Evolutionary conservation across 2,113 vertebrate species (phyloP), one percentile per base, ranked within the genome.

Genomic region (Mesitornis unicolor): DNA sequence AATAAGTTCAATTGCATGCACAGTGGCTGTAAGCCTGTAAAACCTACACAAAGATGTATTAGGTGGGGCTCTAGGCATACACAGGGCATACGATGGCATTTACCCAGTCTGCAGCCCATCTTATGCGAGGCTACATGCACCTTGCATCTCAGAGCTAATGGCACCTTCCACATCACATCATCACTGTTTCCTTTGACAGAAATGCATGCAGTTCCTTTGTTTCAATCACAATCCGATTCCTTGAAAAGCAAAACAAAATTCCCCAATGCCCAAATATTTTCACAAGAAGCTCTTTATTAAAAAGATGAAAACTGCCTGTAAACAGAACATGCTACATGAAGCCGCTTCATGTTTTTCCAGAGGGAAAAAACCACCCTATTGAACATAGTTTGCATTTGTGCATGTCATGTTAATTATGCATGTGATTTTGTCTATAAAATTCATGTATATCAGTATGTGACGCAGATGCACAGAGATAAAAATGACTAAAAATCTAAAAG

Each of bases 61-160:
- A 19, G 2, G 1, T 5, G 5, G 10, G 7, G 8, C 9, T 79
- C 12, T 10, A 53, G 11, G 22, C 21, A 10, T 6, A 7, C 1
- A 2, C 45, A 33, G 29, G 20, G 38, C 10, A 6, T 7, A 42
- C 0, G 3, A 10, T 51, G 50, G 22, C 24, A 31, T 25, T 24
- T 28, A 60, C 14, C 10, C 31, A 24, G 6, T 5, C 18, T 40
- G 19, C 65, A 33, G 24, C 19, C 9, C 53, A n/a, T n/a, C n/a
- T n/a, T n/a, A n/a, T n/a, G n/a, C n/a, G 18, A 50, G 33, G 19
- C 16, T 6, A 25, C 54, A 4, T 11, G 17, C 12, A 47, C 35
- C 38, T 65, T 13, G 6, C 14, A 19, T 29, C 64, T 51, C 45
- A 15, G 40, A 79, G 59, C 26, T 42, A 42, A 35, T 0, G 11